Conservation (phyloP, 2,113 vertebrate genomes). For the Chiloscyllium plagiosum region DNA sequence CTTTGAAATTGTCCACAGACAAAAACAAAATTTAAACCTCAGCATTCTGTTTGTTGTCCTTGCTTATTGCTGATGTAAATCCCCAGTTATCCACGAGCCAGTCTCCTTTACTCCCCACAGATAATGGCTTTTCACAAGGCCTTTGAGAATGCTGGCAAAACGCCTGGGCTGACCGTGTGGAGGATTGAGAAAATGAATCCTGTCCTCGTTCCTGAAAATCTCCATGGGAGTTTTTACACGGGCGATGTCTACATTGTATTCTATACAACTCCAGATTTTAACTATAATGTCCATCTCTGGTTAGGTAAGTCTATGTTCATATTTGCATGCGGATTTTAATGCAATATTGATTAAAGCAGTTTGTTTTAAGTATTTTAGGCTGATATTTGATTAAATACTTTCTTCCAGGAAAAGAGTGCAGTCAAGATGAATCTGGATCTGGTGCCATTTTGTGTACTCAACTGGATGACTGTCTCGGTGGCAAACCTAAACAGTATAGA, state of each 20-base stretch:
- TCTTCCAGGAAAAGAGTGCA: slow-evolving; percentile 48
- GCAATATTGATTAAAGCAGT: neutral
- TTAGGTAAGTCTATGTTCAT: slow-evolving; percentile 49
- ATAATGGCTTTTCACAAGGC: slow-evolving; percentile 53
- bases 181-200: slow-evolving; percentile 59
- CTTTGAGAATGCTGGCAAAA: slow-evolving; percentile 55
- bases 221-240: slow-evolving; percentile 52
- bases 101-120: slow-evolving; percentile 41
- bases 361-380: neutral
- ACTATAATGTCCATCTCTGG: slow-evolving; percentile 55
- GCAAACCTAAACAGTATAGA: slow-evolving; percentile 47
- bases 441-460: slow-evolving; percentile 54
- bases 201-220: slow-evolving; percentile 45
- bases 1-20: neutral
- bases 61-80: neutral
- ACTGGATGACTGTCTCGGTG: slow-evolving; percentile 51
- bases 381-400: neutral
- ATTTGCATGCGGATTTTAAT: neutral
- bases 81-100: neutral
- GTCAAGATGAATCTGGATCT: slow-evolving; percentile 51
- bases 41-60: neutral
- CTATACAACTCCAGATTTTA: slow-evolving; percentile 43
- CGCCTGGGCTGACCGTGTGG: slow-evolving; percentile 61
- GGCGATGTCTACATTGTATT: slow-evolving; percentile 60
- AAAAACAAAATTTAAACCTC: neutral